Percentiles rank a stretch among this genome's conserved stretches.
These are phyloP conservation scores for Phengaris alcon DNA, from an alignment of 2,888 invertebrate genomes.

Conservation along the genomic window DNA sequence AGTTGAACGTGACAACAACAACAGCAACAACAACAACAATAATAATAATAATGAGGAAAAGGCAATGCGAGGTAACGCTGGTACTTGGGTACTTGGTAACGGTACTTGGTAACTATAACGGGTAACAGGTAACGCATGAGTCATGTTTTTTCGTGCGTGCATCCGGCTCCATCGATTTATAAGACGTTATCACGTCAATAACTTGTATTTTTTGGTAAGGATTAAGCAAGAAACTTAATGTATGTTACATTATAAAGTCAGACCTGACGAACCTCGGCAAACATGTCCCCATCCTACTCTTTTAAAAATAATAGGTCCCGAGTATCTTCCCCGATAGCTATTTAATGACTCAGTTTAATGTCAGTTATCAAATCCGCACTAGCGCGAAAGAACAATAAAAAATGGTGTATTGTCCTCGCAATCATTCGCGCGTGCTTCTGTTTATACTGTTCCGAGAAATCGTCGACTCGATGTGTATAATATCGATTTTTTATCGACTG, in stretches of 20 bases:
- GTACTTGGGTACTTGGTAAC: too few relatives aligned
- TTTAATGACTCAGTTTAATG: constrained; percentile 58
- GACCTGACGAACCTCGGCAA: background rate
- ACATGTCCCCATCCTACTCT: background rate
- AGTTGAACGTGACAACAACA: too few relatives aligned
- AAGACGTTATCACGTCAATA: too few relatives aligned
- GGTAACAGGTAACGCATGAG: too few relatives aligned
- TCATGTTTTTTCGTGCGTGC: too few relatives aligned
- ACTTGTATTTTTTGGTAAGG: background rate
- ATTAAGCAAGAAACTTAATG: background rate
- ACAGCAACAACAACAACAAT: too few relatives aligned
- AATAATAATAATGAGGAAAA: too few relatives aligned
- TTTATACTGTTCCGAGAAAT: constrained; percentile 46
- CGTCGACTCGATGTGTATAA: constrained; percentile 42
- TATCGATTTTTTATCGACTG: constrained; percentile 38
- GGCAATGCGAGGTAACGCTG: too few relatives aligned
- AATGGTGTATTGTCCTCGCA: constrained; percentile 54
- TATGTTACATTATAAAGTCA: background rate
- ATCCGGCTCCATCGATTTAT: too few relatives aligned
- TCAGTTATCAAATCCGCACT: constrained; percentile 13
- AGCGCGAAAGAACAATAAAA: constrained; percentile 43
- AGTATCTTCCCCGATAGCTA: constrained; percentile 1
- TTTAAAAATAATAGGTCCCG: background rate
- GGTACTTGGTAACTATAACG: too few relatives aligned
- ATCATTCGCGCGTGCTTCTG: constrained; percentile 57